A percentile compares a stretch with the other conserved stretches of the same genome.
Evolutionary conservation across 2,113 vertebrate species (phyloP).

Genomic region (Ammodytes dubius): DNA sequence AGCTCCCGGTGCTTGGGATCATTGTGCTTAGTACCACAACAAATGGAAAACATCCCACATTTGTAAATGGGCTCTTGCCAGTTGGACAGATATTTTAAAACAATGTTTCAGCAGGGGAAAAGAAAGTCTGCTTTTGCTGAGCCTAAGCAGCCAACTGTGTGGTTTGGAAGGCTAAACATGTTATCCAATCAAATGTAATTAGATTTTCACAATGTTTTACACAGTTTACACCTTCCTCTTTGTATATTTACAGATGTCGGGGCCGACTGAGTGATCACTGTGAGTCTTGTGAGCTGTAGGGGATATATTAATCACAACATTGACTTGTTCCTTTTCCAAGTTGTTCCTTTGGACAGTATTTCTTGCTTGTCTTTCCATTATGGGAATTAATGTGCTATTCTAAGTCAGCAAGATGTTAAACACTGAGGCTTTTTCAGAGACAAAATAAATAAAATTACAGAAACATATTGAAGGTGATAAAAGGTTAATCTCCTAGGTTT

Average conservation of each 20-base stretch:
- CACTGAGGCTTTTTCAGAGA: slow-evolving; percentile 36
- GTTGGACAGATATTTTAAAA: slow-evolving; percentile 71
- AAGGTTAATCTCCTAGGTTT: background rate
- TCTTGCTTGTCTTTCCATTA: slow-evolving; percentile 41
- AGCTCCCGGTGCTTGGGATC: slow-evolving; percentile 55
- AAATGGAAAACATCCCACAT: slow-evolving; percentile 75
- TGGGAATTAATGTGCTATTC: slow-evolving; percentile 52
- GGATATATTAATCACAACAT: slow-evolving; percentile 67
- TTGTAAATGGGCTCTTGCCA: slow-evolving; percentile 68
- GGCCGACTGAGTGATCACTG: slow-evolving; percentile 20
- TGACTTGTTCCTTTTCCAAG: slow-evolving; percentile 60
- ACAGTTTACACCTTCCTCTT: slow-evolving; percentile 31
- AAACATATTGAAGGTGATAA: slow-evolving; percentile 2
- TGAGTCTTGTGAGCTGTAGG: slow-evolving; percentile 37
- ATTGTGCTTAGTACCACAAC: slow-evolving; percentile 68
- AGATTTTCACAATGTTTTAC: slow-evolving; percentile 32
- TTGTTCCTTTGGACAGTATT: slow-evolving; percentile 35
- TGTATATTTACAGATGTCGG: slow-evolving; percentile 13
- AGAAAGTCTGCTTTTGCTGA: slow-evolving; percentile 40
- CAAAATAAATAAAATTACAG: slow-evolving; percentile 39
- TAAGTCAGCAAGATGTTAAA: slow-evolving; percentile 58
- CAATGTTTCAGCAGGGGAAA: slow-evolving; percentile 50
- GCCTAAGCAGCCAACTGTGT: slow-evolving; percentile 29
- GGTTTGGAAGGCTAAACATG: slow-evolving; percentile 27
- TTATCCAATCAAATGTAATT: slow-evolving; percentile 54